These are phyloP conservation scores for Patiria miniata DNA, from an alignment of 35 echinoderm and acorn worm species.

Conservation along the genomic window DNA sequence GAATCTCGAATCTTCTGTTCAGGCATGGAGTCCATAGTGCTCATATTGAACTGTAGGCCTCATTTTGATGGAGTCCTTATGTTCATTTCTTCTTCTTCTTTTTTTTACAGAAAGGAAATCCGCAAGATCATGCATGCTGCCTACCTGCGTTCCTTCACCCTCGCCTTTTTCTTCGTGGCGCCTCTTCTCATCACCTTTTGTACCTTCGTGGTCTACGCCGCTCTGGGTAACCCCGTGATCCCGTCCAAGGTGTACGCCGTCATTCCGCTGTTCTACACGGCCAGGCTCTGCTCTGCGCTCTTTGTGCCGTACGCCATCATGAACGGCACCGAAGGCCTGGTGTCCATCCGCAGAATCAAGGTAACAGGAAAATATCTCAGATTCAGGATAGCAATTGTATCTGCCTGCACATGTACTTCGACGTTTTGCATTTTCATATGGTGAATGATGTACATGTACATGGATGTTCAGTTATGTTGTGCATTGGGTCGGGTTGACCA, in stretches of 20 bases:
- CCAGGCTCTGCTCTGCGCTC: slow-evolving; percentile 45
- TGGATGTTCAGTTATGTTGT: not conserved
- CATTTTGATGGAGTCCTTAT: not conserved
- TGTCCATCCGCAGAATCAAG: slow-evolving; percentile 65
- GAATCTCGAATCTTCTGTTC: too few relatives aligned
- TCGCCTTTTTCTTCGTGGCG: slow-evolving; percentile 57
- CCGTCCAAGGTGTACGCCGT: slow-evolving; percentile 62
- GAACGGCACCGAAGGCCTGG: slow-evolving; percentile 53
- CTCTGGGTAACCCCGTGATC: slow-evolving; percentile 50
- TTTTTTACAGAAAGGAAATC: slow-evolving; percentile 69
- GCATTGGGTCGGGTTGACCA: not conserved
- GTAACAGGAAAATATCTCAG: not conserved
- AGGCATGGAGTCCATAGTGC: too few relatives aligned
- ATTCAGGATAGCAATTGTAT: too few relatives aligned
- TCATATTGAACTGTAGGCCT: too few relatives aligned
- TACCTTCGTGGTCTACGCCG: slow-evolving; percentile 63
- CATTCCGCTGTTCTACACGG: slow-evolving; percentile 66
- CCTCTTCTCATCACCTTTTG: slow-evolving; percentile 43
- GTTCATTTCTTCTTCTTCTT: not conserved
- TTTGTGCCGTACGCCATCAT: slow-evolving; percentile 62
- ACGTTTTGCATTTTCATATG: not conserved
- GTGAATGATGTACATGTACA: not conserved
- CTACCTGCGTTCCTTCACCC: slow-evolving; percentile 46
- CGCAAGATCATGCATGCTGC: slow-evolving; percentile 60
- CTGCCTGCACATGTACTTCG: not conserved